Base-by-base conservation (phyloP, 2,113 vertebrate species). In the Glaucomys volans region DNA sequence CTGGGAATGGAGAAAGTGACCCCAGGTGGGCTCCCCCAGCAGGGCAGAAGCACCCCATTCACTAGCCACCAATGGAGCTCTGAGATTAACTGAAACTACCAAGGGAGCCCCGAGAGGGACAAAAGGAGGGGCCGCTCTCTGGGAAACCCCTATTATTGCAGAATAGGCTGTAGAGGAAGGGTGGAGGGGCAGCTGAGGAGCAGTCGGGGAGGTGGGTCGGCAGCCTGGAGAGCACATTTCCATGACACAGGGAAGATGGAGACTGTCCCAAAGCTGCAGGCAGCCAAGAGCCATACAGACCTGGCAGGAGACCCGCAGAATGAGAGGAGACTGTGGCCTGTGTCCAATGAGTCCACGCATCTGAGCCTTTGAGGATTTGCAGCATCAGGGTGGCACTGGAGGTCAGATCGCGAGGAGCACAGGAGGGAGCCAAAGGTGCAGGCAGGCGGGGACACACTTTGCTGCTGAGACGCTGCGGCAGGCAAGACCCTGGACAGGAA, bases 261-360 rank as follows among this genome's bases (percentile, higher is more conserved):
- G 12, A 28, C 54, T 1, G 0, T 22, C 26, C 40, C 80, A 37
- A 47, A 79, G 32, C 67, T 82, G 7, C 67, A n/a, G n/a, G 42
- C 26, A 2, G 62, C 11, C 71, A 16, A 69, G 26, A 64, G 84
- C 20, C 18, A 8, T 1, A 10, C 9, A 37, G 35, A 40, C 3
- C 14, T 47, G 30, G 8, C 14, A 44, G n/a, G 42, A 76, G 67
- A 4, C 37, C 37, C 12, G 52, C 16, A 6, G 35, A 37, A 12
- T 20, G 18, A 26, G 80, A 57, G 0, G 1, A 64, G 59, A 57
- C 71, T 1, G 0, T 0, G 3, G 3, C 69, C 67, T 74, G n/a
- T 5, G 14, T 42, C 52, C 87, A 66, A n/a, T n/a, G n/a, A n/a
- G n/a, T n/a, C n/a, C n/a, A n/a, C n/a, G 76, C 35, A 2, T 75